A percentile compares a stretch with the other conserved stretches of the same genome.
Evolutionary conservation across 2,888 invertebrate genomes (phyloP).

Genomic region (Clivina fossor): DNA sequence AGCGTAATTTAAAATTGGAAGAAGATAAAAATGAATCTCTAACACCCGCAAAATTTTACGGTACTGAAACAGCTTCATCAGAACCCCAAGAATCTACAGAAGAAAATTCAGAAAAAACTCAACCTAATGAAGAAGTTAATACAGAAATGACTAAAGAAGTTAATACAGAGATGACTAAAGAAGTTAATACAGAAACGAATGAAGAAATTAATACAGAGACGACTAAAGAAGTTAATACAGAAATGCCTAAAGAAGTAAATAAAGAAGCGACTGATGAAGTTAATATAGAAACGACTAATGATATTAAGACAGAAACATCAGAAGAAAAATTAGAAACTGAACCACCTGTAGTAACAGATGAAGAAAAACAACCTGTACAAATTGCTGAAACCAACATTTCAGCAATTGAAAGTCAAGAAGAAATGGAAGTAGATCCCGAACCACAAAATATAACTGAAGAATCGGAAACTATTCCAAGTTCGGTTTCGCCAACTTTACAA

Average conservation of each 20-base stretch:
- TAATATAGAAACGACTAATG: constrained; percentile 57
- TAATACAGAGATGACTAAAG: constrained; percentile 18
- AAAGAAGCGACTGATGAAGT: constrained; percentile 57
- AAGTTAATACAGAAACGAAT: constrained; percentile 49
- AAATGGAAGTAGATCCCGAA: constrained; percentile 55
- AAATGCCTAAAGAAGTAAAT: constrained; percentile 58
- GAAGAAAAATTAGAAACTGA: too few species aligned
- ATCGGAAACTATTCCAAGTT: too few species aligned
- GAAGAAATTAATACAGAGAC: constrained; percentile 49
- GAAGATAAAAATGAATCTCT: constrained; percentile 21
- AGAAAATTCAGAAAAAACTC: neutral
- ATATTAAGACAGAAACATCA: constrained; percentile 57
- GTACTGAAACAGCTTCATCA: constrained; percentile 5
- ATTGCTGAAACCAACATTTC: too few species aligned
- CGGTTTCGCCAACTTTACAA: constrained; percentile 50
- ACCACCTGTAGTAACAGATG: too few species aligned
- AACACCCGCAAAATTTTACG: constrained; percentile 32
- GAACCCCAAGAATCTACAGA: constrained; percentile 6
- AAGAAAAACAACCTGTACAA: too few species aligned
- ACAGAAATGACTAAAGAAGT: constrained; percentile 15
- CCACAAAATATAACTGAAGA: constrained; percentile 52
- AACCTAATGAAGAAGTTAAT: constrained; percentile 17
- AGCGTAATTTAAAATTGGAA: constrained; percentile 34
- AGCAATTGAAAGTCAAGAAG: too few species aligned
- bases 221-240: constrained; percentile 53